These are phyloP conservation scores for Motacilla alba DNA, from an alignment of 2,113 vertebrate species.

Conservation along the genomic window DNA sequence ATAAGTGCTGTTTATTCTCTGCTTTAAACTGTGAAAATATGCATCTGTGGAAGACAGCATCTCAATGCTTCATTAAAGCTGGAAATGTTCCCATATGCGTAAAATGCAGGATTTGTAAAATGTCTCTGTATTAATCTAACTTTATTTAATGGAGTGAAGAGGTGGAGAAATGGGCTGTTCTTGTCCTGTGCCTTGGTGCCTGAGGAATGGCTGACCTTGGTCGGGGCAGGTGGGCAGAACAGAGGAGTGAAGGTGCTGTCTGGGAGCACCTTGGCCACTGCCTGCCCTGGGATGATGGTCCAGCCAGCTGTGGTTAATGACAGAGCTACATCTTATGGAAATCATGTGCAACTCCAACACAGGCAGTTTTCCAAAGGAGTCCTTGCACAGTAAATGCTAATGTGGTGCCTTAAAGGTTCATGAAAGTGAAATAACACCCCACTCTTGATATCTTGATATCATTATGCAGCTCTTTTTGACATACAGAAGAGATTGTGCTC, in stretches of 20 bases:
- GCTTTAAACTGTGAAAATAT: background rate
- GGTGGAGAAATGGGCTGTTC: background rate
- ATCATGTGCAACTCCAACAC: background rate
- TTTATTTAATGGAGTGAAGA: background rate
- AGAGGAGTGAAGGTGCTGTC: background rate
- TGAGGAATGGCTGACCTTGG: accelerated
- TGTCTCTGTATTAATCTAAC: background rate
- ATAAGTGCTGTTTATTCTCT: background rate
- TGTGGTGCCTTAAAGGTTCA: background rate
- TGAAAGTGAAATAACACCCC: background rate
- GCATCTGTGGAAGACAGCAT: background rate
- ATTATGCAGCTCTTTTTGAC: background rate
- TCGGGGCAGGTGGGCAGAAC: background rate
- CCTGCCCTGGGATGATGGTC: accelerated
- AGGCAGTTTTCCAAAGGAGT: background rate
- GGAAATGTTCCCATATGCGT: background rate
- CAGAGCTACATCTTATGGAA: background rate
- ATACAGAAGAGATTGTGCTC: background rate
- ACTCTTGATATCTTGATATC: no score
- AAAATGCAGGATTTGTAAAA: background rate
- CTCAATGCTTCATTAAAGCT: background rate
- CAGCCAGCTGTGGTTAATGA: background rate
- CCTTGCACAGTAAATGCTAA: background rate
- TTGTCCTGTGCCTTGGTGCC: background rate
- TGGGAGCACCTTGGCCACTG: accelerated